Evolutionary conservation across 2,113 vertebrate genomes (phyloP).

Genomic region (Engystomops pustulosus): DNA sequence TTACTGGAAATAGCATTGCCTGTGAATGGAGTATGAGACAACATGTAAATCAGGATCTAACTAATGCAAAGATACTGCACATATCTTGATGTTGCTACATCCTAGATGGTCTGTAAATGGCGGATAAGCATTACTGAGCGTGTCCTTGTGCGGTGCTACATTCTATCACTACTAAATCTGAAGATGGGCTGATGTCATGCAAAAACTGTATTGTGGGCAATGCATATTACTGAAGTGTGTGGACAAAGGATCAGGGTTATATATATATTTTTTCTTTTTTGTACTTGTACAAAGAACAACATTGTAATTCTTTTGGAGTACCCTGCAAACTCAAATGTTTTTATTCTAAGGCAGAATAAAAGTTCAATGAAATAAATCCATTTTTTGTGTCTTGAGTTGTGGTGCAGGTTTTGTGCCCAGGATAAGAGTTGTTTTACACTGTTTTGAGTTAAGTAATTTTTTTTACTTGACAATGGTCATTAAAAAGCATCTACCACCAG

Average conservation of each 20-base stretch:
- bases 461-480: no score
- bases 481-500: no score
- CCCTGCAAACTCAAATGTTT: slow-evolving; percentile 72
- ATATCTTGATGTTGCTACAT: not conserved
- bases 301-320: slow-evolving; percentile 68
- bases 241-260: slow-evolving; percentile 67
- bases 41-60: not conserved
- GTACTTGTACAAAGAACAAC: slow-evolving; percentile 67
- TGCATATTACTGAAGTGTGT: slow-evolving; percentile 60
- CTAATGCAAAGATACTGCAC: not conserved
- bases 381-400: not conserved
- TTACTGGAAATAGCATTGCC: not conserved
- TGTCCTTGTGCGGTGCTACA: not conserved
- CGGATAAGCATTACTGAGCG: not conserved
- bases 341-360: slow-evolving; percentile 86
- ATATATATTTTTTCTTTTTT: slow-evolving; percentile 57
- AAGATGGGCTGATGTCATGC: not conserved
- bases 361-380: slow-evolving; percentile 70
- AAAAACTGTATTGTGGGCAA: not conserved
- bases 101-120: not conserved
- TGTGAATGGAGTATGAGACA: not conserved
- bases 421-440: no score
- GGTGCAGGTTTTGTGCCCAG: no score
- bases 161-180: not conserved
- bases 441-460: no score